Percentiles rank a stretch among this genome's conserved stretches.
Conservation (phyloP, 1,140 invertebrate genomes). For the Drosophila malerkotliana region DNA sequence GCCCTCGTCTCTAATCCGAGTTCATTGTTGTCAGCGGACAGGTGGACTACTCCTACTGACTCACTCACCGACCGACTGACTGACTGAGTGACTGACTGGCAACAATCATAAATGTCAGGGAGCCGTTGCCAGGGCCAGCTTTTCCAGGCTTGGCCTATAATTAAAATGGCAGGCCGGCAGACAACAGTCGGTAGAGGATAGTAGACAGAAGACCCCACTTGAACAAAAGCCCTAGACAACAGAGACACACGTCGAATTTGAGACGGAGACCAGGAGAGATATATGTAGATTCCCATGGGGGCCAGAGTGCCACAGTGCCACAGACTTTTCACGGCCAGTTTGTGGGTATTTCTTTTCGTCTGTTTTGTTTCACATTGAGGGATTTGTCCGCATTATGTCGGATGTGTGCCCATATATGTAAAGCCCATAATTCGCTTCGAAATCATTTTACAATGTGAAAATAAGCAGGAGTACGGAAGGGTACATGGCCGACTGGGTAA, state of each 20-base stretch:
- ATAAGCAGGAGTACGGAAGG: constrained; percentile 22
- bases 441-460: constrained; percentile 41
- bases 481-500: neutral
- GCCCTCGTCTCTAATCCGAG: constrained; percentile 14
- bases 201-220: constrained; percentile 14
- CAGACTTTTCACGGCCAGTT: constrained; percentile 29
- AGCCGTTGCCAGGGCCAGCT: constrained; percentile 38
- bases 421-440: constrained; percentile 30
- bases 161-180: constrained; percentile 42
- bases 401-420: constrained; percentile 5
- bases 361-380: constrained; percentile 34
- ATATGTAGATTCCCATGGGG: neutral
- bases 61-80: constrained; percentile 13
- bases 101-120: constrained; percentile 54
- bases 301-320: too few species aligned
- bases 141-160: constrained; percentile 53
- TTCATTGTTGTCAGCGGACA: constrained; percentile 43
- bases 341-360: constrained; percentile 20
- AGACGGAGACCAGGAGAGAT: neutral
- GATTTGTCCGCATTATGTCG: constrained; percentile 29
- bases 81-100: constrained; percentile 24
- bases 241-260: constrained; percentile 4
- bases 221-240: constrained; percentile 23
- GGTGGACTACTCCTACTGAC: constrained; percentile 21
- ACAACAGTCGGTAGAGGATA: neutral